A percentile compares a stretch with the other conserved stretches of the same genome.
Evolutionary conservation across 92 coral and sea anemone species (phyloP).

Genomic region (Scolanthus callimorphus): DNA sequence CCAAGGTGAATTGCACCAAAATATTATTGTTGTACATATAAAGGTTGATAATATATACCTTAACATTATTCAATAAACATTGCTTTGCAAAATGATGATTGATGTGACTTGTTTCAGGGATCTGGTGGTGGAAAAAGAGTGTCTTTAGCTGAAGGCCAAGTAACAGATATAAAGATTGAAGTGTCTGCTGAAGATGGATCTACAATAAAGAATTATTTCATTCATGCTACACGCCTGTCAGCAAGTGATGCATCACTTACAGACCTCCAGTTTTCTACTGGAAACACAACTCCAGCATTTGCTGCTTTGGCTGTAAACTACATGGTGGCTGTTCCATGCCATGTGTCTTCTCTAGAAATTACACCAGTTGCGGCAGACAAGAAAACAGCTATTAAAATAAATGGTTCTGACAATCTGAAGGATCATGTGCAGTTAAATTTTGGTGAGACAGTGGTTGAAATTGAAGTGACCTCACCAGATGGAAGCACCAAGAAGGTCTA

Average conservation of each 20-base stretch:
- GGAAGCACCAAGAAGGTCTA: constrained; percentile 51
- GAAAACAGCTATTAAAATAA: constrained; percentile 58
- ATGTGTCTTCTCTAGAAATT: constrained; percentile 43
- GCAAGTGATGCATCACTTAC: constrained; percentile 87
- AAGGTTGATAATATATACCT: too few species aligned
- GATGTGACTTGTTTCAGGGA: constrained; percentile 52
- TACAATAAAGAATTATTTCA: constrained; percentile 80
- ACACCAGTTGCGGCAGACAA: constrained; percentile 80
- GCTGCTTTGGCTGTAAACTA: constrained; percentile 44
- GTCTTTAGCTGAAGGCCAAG: constrained; percentile 71
- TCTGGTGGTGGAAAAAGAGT: constrained; percentile 82
- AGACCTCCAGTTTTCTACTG: constrained; percentile 59
- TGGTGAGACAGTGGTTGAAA: constrained; percentile 75
- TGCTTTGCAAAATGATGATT: too few species aligned
- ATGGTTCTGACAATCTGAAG: constrained; percentile 53
- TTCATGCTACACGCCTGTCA: constrained; percentile 75
- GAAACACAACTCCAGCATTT: constrained; percentile 64
- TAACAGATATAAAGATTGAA: constrained; percentile 77
- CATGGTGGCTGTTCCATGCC: constrained; percentile 49
- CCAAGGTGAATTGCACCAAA: too few species aligned
- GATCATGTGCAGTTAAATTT: constrained; percentile 53
- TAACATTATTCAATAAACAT: too few species aligned
- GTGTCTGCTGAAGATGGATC: constrained; percentile 95
- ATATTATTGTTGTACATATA: too few species aligned
- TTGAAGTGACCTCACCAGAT: constrained; percentile 93